phyloP scores from a whole-genome alignment of 2,888 invertebrate species.

The Eubasilissa splendida region DNA sequence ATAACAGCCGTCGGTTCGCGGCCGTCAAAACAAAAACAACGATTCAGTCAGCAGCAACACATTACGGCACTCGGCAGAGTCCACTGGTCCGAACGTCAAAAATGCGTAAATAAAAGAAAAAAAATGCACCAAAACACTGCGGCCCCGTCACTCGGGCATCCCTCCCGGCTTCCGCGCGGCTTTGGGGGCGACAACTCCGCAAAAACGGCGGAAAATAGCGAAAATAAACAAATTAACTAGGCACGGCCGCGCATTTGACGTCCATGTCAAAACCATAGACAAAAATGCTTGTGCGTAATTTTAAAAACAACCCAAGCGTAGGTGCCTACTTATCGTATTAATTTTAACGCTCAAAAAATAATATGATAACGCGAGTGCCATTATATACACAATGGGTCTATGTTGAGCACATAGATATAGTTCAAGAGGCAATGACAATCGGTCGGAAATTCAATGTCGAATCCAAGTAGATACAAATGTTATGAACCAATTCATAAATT shows the following conservation, averaged over 20 bases:
- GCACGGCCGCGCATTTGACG: conserved; percentile 45
- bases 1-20: neutral
- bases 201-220: neutral
- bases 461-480: too few relatives aligned
- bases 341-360: too few relatives aligned
- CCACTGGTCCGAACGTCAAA: conserved; percentile 1
- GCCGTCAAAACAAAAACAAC: conserved; percentile 3
- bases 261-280: conserved; percentile 48
- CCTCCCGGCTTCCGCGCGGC: neutral
- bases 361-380: too few relatives aligned
- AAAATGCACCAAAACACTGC: neutral
- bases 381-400: too few relatives aligned
- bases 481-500: too few relatives aligned
- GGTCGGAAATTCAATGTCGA: too few relatives aligned
- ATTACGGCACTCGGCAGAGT: neutral
- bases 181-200: neutral
- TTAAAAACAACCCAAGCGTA: conserved; percentile 20
- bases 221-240: conserved; percentile 43
- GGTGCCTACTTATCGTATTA: neutral
- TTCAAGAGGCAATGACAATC: too few relatives aligned
- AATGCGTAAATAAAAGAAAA: neutral
- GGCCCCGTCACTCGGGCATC: neutral
- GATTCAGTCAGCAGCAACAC: neutral
- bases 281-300: conserved; percentile 5
- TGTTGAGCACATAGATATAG: too few relatives aligned